Evolutionary conservation across 2,113 vertebrate species (phyloP), one percentile per base, ranked within the genome.

Genomic region (Aythya baeri): DNA sequence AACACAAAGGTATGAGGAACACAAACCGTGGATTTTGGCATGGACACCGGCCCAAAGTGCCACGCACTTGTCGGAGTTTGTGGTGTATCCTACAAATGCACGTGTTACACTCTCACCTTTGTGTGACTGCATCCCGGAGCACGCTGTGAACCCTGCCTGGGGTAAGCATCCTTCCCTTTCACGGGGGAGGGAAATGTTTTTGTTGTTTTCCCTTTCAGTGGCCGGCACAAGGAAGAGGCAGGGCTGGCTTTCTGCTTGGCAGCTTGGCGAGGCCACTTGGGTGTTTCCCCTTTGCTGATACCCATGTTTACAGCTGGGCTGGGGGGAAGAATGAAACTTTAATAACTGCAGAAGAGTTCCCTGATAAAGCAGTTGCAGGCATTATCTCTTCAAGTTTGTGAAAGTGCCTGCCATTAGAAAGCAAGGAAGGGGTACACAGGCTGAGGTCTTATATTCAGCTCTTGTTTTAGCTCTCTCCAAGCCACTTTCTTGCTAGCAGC

Each of bases 21-120:
- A 55, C 52, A 55, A 34, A 57, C 4, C 0, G 5, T 55, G 68
- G 49, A 17, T 67, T 61, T 49, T 59, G 34, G 27, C 20, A 1
- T 6, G 9, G 31, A 17, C 7, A 16, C 17, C 9, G 36, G 36
- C 32, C 49, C 14, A 12, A 32, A 41, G 17, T 8, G 1, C 44
- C 65, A 4, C 2, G 38, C 14, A 31, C 36, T 52, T 5, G 17
- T 11, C 2, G 4, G 26, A 34, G 58, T n/a, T 52, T 82, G 44
- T 44, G 31, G 27, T 4, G 3, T 7, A 2, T 13, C 70, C 23
- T 8, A 41, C 22, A 71, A 54, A 49, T n/a, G 62, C 0, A 0
- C 2, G 16, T 18, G 25, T 32, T 34, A 3, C 1, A 8, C n/a
- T 1, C 6, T 36, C 15, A 3, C 21, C 1, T 9, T 27, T 18